Conservation (phyloP, 2,113 vertebrate genomes). For the Propithecus coquereli region DNA sequence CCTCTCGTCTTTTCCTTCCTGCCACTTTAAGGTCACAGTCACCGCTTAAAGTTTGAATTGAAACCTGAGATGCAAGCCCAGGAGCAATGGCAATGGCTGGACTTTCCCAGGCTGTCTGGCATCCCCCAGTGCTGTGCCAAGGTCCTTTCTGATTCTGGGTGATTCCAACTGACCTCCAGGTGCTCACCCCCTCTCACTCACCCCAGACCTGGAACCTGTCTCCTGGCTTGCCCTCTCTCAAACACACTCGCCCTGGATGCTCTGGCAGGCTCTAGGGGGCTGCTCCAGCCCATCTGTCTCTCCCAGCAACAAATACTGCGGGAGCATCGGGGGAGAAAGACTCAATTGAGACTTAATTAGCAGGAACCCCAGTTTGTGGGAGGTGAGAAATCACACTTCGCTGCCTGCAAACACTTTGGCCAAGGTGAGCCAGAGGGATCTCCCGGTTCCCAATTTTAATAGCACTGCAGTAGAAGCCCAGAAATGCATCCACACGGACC, state of each 20-base stretch:
- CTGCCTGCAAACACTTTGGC: slow-evolving; percentile 66
- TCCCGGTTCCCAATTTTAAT: slow-evolving; percentile 16
- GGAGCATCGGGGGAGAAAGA: slow-evolving; percentile 37
- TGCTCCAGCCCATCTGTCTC: slow-evolving; percentile 67
- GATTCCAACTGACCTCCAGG: neutral
- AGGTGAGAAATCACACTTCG: slow-evolving; percentile 65
- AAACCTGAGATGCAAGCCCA: neutral
- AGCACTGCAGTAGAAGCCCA: slow-evolving; percentile 77
- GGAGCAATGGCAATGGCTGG: neutral
- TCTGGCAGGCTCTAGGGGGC: slow-evolving; percentile 11
- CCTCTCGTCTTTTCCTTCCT: neutral
- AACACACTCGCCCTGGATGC: slow-evolving; percentile 11
- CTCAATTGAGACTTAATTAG: slow-evolving; percentile 74
- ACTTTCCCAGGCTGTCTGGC: neutral
- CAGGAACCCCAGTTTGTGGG: slow-evolving; percentile 66
- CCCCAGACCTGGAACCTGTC: slow-evolving; percentile 56
- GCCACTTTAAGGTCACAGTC: slow-evolving; percentile 10
- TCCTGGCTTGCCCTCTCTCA: neutral
- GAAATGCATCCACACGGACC: slow-evolving; percentile 48
- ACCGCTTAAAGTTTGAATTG: slow-evolving; percentile 58
- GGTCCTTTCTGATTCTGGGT: slow-evolving; percentile 33
- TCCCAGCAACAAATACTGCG: slow-evolving; percentile 48
- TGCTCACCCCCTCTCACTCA: neutral
- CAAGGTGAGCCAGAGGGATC: slow-evolving; percentile 48
- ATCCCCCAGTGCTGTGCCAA: neutral